A percentile compares a stretch with the other conserved stretches of the same genome.
These are phyloP conservation scores for Salmo trutta DNA, from an alignment of 2,797 vertebrate species.

Conservation along the genomic window DNA sequence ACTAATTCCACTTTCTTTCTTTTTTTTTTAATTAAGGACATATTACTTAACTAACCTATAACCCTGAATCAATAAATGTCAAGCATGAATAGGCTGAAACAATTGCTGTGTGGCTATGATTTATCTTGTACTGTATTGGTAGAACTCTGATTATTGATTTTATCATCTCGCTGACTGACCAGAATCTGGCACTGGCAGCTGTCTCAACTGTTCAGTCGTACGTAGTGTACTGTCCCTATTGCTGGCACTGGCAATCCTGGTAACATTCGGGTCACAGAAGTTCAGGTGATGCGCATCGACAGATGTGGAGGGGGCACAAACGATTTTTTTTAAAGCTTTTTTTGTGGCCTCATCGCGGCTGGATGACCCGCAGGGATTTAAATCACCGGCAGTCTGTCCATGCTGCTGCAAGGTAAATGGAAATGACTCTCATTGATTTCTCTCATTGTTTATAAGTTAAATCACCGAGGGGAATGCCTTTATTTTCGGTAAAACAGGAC, in stretches of 20 bases:
- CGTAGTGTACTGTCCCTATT: conserved; percentile 23
- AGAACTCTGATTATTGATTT: conserved; percentile 52
- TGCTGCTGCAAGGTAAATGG: conserved; percentile 69
- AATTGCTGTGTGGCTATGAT: conserved; percentile 24
- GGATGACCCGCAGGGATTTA: conserved; percentile 66
- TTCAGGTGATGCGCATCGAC: conserved; percentile 54
- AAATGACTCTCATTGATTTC: conserved; percentile 36
- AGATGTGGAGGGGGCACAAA: conserved; percentile 47
- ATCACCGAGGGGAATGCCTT: conserved; percentile 26
- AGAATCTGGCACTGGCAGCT: conserved; percentile 39
- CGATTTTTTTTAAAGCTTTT: conserved; percentile 60
- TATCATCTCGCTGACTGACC: conserved; percentile 18
- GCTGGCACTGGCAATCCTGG: conserved; percentile 36
- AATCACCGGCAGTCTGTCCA: conserved; percentile 67
- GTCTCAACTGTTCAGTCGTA: conserved; percentile 35
- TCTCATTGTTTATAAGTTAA: conserved; percentile 39
- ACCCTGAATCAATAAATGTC: background rate
- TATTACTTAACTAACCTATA: background rate
- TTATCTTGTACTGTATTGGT: conserved; percentile 29
- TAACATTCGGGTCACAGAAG: conserved; percentile 50
- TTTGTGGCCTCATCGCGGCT: conserved; percentile 52
- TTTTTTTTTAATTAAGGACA: no score
- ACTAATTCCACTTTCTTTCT: no score
- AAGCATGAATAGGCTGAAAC: background rate
- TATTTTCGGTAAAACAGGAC: conserved; percentile 31